These are phyloP conservation scores for Bombus pyrosoma DNA, from an alignment of 1,140 invertebrate species.

Conservation along the genomic window DNA sequence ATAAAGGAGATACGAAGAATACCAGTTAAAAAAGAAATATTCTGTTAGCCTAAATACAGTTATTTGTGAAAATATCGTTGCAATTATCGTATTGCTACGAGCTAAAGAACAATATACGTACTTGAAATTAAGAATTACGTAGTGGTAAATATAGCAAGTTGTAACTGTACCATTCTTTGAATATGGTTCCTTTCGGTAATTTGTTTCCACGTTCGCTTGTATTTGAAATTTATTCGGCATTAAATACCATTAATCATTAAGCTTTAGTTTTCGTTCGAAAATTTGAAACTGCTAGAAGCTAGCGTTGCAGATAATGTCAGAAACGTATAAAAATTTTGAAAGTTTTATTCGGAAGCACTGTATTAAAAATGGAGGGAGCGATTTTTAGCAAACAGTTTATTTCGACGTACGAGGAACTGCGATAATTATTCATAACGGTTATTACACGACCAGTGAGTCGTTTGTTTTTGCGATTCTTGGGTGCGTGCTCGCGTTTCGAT, in stretches of 20 bases:
- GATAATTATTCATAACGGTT: not conserved
- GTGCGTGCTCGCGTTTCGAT: no score
- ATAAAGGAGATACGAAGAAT: not conserved
- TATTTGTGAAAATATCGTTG: not conserved
- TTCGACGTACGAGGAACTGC: no score
- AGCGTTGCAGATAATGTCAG: not conserved
- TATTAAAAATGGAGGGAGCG: not conserved
- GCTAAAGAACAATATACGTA: no score
- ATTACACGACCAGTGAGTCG: not conserved
- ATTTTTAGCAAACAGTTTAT: not conserved
- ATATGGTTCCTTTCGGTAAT: no score
- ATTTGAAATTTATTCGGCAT: no score
- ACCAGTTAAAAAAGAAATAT: not conserved
- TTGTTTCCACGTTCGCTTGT: no score
- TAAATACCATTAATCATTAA: not conserved
- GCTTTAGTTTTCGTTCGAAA: not conserved
- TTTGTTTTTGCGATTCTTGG: not conserved
- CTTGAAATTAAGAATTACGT: no score
- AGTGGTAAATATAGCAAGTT: no score
- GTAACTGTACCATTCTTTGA: no score
- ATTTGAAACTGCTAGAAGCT: not conserved
- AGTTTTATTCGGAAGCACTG: not conserved
- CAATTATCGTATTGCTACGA: no score
- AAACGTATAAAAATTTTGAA: not conserved
- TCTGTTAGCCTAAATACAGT: not conserved